Base-by-base conservation (phyloP, 2,113 vertebrate species). In the Todiramphus saurophagus region DNA sequence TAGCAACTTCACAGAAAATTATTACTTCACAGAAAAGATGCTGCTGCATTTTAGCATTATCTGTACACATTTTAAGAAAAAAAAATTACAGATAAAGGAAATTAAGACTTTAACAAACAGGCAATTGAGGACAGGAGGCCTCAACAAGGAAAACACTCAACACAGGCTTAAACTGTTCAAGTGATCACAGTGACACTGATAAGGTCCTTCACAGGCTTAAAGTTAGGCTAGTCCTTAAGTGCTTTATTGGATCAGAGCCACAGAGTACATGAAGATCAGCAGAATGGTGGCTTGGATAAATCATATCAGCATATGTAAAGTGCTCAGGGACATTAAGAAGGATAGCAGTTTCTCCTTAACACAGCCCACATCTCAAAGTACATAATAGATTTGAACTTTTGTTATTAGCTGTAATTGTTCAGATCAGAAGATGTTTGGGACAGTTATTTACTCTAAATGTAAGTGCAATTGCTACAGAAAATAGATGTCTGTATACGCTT, bases 101-200 rank as follows among this genome's bases (percentile, higher is more conserved):
- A 93, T 35, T 7, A 93, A 60, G 46, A 74, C 23, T 74, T 48
- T 63, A 89, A 63, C 50, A 83, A 76, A 35, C 27, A 64, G n/a
- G 43, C 48, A 78, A 51, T 55, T 1, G 1, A 75, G 62, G 43
- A 56, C 48, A 89, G 72, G 58, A 62, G 51, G 83, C 33, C 77
- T 82, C 95, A 64, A n/a, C 66, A 84, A 43, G 76, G 56, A 78
- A 81, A 94, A 55, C 91, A 87, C 83, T 94, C 94, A 84, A 79
- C 93, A 78, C 69, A 4, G n/a, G 25, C 93, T 94, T 90, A 31
- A 89, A 64, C 41, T 28, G 7, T 59, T 86, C 79, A 92, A 93
- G 63, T 63, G 60, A 87, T 85, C 69, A 44, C 75, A 58, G 37
- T 19, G 56, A 70, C 80, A 74, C 51, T 33, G 91, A 92, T 91